Evolutionary conservation across 2,888 invertebrate genomes (phyloP).

Genomic region (Malthinus seriepunctatus): DNA sequence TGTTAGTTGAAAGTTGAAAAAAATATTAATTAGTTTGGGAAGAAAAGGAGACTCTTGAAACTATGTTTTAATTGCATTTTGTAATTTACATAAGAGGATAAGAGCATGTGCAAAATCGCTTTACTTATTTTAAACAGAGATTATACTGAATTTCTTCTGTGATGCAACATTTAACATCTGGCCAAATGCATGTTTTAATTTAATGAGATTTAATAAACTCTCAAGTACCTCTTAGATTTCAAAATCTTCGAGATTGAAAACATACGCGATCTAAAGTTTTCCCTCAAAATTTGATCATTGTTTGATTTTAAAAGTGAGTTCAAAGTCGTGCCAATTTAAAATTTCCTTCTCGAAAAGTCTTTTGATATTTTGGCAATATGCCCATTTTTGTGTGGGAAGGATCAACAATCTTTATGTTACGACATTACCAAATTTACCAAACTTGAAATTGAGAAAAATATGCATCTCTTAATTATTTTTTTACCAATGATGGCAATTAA

Average conservation of each 20-base stretch:
- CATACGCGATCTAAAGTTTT: background rate
- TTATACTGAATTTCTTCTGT: background rate
- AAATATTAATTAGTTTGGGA: no score
- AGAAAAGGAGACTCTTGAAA: no score
- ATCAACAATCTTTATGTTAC: no score
- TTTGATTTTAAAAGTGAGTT: background rate
- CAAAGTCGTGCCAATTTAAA: slow-evolving; percentile 1
- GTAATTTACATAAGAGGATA: no score
- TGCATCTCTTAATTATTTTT: no score
- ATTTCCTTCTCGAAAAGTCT: slow-evolving; percentile 1
- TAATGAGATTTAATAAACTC: slow-evolving; percentile 6
- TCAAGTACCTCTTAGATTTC: background rate
- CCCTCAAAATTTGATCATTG: background rate
- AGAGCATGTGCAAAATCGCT: no score
- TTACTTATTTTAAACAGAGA: background rate
- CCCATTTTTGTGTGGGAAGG: background rate
- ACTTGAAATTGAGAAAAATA: no score
- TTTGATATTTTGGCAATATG: background rate
- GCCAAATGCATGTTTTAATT: slow-evolving; percentile 4
- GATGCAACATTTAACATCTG: slow-evolving; percentile 7
- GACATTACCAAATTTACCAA: no score
- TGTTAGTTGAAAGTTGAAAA: background rate
- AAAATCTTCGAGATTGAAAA: background rate
- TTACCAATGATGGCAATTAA: no score
- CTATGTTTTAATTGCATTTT: no score